Conservation (phyloP, 2,113 vertebrate species). For the Muntiacus muntjak region DNA sequence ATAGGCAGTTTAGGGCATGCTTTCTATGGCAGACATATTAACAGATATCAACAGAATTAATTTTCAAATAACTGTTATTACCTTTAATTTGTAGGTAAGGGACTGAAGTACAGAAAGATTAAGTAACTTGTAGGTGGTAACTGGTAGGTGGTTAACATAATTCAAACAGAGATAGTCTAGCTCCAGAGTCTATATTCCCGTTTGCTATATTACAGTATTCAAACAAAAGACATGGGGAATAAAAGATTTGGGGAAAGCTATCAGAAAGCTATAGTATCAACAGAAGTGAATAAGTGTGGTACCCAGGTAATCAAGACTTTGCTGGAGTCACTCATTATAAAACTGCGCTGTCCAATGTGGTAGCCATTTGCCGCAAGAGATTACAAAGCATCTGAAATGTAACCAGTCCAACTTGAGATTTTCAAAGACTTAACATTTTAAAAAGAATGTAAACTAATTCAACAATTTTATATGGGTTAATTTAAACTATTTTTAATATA, state of each 20-base stretch:
- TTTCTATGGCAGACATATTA: not conserved
- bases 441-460: constrained; percentile 16
- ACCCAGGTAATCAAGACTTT: not conserved
- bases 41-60: not conserved
- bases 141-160: not conserved
- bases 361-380: not conserved
- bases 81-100: not conserved
- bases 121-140: not conserved
- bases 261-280: not conserved
- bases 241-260: not conserved
- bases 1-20: not conserved
- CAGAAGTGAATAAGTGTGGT: not conserved
- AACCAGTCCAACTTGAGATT: not conserved
- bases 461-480: not conserved
- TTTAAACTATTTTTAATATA: constrained; percentile 8
- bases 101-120: not conserved
- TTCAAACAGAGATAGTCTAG: not conserved
- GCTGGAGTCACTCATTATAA: not conserved
- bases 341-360: not conserved
- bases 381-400: not conserved
- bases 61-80: not conserved
- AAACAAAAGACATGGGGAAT: constrained; percentile 15
- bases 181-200: not conserved
- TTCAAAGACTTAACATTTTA: not conserved
- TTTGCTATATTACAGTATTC: not conserved